Base-by-base conservation (phyloP, 92 coral and sea anemone species). In the Chrysogorgia sp. region DNA sequence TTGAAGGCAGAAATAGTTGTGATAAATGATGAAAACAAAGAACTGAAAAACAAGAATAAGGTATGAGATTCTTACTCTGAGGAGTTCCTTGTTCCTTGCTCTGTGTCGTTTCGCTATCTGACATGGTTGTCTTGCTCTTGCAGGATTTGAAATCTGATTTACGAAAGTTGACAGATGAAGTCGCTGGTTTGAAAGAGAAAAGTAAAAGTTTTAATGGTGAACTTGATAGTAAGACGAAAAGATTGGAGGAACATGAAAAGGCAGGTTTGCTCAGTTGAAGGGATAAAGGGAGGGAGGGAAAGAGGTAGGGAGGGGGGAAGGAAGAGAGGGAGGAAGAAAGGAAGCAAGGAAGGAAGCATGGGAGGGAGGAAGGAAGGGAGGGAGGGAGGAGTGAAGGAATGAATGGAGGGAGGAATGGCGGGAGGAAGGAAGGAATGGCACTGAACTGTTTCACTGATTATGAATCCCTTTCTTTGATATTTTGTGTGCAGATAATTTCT, bases 1-100 rank as follows among this genome's bases (percentile, higher is more conserved):
- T 61, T 92, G 22, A 88, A 90, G 61, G 82, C 58, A 29, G 85
- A 88, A 53, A 48, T 92, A n/a, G 85, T 81, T 48, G 91, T 90
- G 58, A 76, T 84, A 76, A 68, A 85, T 15, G 53, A 81, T 32
- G 84, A 83, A 21, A 86, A 88, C 71, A 83, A 71, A 58, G 78
- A 85, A 12, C 61, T 86, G 40, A 81, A 77, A 32, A 49, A 82
- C 32, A 83, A 85, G 66, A 83, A 61, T 43, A 84, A 86, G 92
- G 94, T 89, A 69, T 5, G 2, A 64, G 29, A 8, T 35, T 34
- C 19, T 34, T 67, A 22, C 48, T 17, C 1, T 3, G 19, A n/a
- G n/a, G n/a, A n/a, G n/a, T n/a, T n/a, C n/a, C n/a, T n/a, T n/a
- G n/a, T n/a, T n/a, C n/a, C n/a, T n/a, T n/a, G n/a, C n/a, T n/a